Evolutionary conservation across 2,113 vertebrate genomes (phyloP).

Genomic region (rat (Rattus norvegicus)): GRCr8 NC_086036.1:43747501-43748000

Average conservation of each 20-base stretch:
- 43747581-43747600: neutral
- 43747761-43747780: neutral
- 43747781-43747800: neutral
- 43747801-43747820: neutral
- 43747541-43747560: neutral
- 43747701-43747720: neutral
- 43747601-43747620: neutral
- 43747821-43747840: neutral
- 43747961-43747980: neutral
- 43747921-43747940: neutral
- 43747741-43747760: neutral
- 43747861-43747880: neutral
- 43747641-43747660: neutral
- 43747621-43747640: neutral
- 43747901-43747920: neutral
- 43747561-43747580: neutral
- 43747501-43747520: neutral
- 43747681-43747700: neutral
- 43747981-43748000: neutral
- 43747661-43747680: neutral
- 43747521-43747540: neutral
- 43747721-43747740: neutral
- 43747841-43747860: neutral
- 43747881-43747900: neutral
- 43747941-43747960: neutral